A percentile compares a stretch with the other conserved stretches of the same genome.
Conservation (phyloP, 1,140 invertebrate species). For the fruit fly (Drosophila melanogaster) region DNA sequence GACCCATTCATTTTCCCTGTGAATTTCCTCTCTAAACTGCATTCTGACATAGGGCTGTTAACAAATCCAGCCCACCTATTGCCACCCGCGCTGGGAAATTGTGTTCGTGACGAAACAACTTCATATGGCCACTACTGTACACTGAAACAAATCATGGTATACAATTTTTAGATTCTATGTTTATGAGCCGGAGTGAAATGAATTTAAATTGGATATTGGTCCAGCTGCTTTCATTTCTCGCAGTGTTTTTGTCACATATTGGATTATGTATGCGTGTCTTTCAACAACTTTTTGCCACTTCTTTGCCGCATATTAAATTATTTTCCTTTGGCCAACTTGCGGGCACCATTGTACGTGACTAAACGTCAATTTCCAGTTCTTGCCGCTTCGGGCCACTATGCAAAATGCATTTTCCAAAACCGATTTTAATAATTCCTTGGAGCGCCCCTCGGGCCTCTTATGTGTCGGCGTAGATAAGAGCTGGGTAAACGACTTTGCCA, state of each 20-base stretch:
- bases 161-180: too few relatives aligned
- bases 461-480: slow-evolving; percentile 67
- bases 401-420: slow-evolving; percentile 68
- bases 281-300: slow-evolving; percentile 66
- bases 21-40: slow-evolving; percentile 64
- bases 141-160: background rate
- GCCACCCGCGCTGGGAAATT: slow-evolving; percentile 1
- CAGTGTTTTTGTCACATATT: slow-evolving; percentile 9
- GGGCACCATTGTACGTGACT: slow-evolving; percentile 65
- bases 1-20: slow-evolving; percentile 51
- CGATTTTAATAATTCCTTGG: slow-evolving; percentile 71
- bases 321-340: slow-evolving; percentile 56
- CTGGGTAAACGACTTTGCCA: slow-evolving; percentile 23
- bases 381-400: slow-evolving; percentile 3
- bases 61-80: slow-evolving; percentile 16
- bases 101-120: slow-evolving; percentile 39
- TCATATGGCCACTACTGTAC: slow-evolving; percentile 3
- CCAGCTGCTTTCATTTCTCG: background rate
- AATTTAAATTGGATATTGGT: background rate
- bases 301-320: slow-evolving; percentile 74
- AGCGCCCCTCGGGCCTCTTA: slow-evolving; percentile 44
- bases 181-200: background rate
- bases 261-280: slow-evolving; percentile 34
- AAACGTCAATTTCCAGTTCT: slow-evolving; percentile 74
- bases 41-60: slow-evolving; percentile 18